Evolutionary conservation across 2,797 vertebrate species (phyloP), one percentile per base, ranked within the genome.

Genomic region (Parauchenoglanis punctatus): DNA sequence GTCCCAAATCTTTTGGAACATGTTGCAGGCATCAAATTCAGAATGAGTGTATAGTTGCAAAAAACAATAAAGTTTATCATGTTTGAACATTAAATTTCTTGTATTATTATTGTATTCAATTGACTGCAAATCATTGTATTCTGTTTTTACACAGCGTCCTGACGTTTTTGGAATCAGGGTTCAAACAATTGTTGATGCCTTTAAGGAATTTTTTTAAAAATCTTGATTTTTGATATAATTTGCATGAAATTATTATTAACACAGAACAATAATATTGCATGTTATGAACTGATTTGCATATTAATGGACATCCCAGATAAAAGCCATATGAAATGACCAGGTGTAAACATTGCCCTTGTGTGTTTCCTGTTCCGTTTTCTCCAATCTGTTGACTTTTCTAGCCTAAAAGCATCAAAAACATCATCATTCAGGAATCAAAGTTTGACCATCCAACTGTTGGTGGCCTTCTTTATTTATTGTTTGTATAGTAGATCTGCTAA

Each of bases 381-480:
- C 28, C 40, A n/a, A 12, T 31, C 52, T 78, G 6, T 56, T 78
- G 28, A 58, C 46, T 58, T 40, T 31, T 68, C 23, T 28, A 58
- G 31, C 7, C 4, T 70, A 12, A 44, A 84, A 81, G 17, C 1
- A 81, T 8, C 52, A 20, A 87, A 40, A 20, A 12, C 35, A 67
- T 25, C 61, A 77, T 67, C 46, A 76, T 65, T 75, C 67, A 63
- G 81, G 44, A 23, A 56, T 67, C 25, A 31, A 7, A 72, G 4
- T 72, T 63, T 23, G 28, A 23, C 15, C 35, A 7, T 61, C 0
- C 3, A 28, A 31, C 31, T 54, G 44, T 25, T 25, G 35, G 35
- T 68, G 46, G 35, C 23, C 17, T 75, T 40, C 12, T 65, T 87
- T 77, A 68, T 84, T 78, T 84, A 86, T 44, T 70, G 65, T 46